These are phyloP conservation scores for Dromas ardeola DNA, from an alignment of 2,113 vertebrate genomes.

Conservation along the genomic window DNA sequence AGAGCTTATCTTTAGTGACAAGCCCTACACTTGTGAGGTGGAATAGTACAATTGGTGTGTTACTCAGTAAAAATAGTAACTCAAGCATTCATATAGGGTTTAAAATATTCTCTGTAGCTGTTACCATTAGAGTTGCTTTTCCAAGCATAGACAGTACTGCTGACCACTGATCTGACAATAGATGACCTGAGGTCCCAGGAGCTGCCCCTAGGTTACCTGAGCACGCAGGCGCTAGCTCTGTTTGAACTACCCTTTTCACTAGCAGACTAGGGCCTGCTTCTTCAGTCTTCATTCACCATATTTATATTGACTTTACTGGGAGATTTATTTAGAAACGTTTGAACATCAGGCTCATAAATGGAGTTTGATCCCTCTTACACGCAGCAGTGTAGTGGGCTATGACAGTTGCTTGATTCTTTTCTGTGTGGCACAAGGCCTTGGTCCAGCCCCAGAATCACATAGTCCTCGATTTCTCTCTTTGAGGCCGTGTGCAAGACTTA, in stretches of 20 bases:
- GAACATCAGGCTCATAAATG: neutral
- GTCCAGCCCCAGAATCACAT: neutral
- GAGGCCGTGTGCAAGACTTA: neutral
- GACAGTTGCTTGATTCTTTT: neutral
- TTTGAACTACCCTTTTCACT: neutral
- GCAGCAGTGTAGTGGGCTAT: neutral
- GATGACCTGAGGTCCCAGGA: neutral
- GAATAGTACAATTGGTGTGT: neutral
- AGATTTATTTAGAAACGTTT: neutral
- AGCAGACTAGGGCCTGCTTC: neutral
- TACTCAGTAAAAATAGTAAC: neutral
- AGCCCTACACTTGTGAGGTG: neutral
- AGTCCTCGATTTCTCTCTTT: neutral
- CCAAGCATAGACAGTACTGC: neutral
- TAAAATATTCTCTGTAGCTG: neutral
- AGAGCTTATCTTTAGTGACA: neutral
- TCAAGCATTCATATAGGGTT: neutral
- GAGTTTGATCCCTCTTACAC: neutral
- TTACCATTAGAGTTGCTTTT: neutral
- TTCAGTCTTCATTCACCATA: neutral
- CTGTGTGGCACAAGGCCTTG: neutral
- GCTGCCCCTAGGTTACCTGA: neutral
- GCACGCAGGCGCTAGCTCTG: neutral
- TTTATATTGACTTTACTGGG: neutral
- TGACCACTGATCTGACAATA: neutral